These are phyloP conservation scores for Dendropsophus ebraccatus DNA, from an alignment of 2,113 vertebrate species.

Conservation along the genomic window DNA sequence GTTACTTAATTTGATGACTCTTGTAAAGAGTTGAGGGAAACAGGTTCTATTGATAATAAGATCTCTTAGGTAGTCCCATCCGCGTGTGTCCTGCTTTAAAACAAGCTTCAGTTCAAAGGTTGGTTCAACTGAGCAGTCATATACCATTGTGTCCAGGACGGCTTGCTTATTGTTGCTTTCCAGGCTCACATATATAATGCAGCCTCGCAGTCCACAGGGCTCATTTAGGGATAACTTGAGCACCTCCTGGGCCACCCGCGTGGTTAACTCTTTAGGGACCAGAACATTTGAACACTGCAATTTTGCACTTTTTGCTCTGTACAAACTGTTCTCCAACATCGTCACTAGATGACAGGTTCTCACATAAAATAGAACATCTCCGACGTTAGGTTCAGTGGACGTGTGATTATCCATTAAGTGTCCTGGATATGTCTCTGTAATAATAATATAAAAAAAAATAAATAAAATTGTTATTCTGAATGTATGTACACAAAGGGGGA, in stretches of 20 bases:
- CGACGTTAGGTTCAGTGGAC: conserved; percentile 73
- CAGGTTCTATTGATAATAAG: conserved; percentile 79
- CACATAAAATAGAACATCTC: conserved; percentile 73
- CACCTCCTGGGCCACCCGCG: conserved; percentile 78
- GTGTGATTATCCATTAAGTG: conserved; percentile 84
- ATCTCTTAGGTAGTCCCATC: conserved; percentile 81
- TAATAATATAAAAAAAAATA: conserved; percentile 20
- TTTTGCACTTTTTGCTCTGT: conserved; percentile 81
- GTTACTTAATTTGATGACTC: conserved; percentile 80
- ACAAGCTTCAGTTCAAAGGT: conserved; percentile 88
- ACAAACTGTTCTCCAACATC: conserved; percentile 83
- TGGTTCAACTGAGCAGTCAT: conserved; percentile 80
- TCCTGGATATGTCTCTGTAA: conserved; percentile 79
- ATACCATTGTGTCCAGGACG: conserved; percentile 80
- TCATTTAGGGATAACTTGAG: conserved; percentile 79
- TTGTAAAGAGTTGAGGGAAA: conserved; percentile 74
- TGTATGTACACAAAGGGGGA: too few relatives aligned
- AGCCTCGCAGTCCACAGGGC: conserved; percentile 85
- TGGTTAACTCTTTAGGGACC: conserved; percentile 82
- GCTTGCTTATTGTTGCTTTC: conserved; percentile 78
- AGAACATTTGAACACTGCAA: conserved; percentile 83
- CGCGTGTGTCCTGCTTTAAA: conserved; percentile 83
- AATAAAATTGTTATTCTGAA: background rate
- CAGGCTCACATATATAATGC: conserved; percentile 78
- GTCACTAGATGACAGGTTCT: conserved; percentile 77